These are phyloP conservation scores for Donacobius atricapilla DNA, from an alignment of 2,113 vertebrate species.

Conservation along the genomic window DNA sequence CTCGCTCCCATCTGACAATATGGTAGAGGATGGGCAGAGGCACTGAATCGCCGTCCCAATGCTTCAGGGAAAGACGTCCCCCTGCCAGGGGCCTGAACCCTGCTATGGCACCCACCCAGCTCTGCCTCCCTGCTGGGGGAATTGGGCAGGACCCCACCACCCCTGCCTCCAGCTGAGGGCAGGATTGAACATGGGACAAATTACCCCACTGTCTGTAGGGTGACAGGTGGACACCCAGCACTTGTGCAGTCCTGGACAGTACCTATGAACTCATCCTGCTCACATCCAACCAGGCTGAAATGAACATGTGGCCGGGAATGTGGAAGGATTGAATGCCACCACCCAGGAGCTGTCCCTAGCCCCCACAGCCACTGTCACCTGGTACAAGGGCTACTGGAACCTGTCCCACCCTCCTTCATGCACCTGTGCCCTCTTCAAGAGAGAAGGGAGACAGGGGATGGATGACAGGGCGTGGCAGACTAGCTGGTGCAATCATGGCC, in stretches of 20 bases:
- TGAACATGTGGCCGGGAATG: not conserved
- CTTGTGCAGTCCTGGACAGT: not conserved
- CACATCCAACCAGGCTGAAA: not conserved
- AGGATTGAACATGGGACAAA: rapidly evolving
- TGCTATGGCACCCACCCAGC: not conserved
- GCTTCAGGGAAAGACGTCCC: not conserved
- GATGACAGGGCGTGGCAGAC: not conserved
- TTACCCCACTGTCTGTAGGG: not conserved
- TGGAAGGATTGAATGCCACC: not conserved
- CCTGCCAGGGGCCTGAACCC: not conserved
- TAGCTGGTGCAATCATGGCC: not conserved
- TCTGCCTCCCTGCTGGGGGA: not conserved
- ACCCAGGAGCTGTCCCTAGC: not conserved
- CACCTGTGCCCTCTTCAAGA: not conserved
- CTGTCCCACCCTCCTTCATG: not conserved
- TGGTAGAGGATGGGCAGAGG: not conserved
- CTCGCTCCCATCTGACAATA: rapidly evolving
- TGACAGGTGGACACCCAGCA: not conserved
- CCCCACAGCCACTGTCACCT: not conserved
- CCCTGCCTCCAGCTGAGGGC: not conserved
- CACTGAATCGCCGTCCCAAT: rapidly evolving
- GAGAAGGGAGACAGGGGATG: not conserved
- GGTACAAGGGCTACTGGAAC: not conserved
- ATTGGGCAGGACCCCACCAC: rapidly evolving
- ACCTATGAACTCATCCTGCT: not conserved